phyloP scores from a whole-genome alignment of 1,140 invertebrate genomes.

The Maniola jurtina region DNA sequence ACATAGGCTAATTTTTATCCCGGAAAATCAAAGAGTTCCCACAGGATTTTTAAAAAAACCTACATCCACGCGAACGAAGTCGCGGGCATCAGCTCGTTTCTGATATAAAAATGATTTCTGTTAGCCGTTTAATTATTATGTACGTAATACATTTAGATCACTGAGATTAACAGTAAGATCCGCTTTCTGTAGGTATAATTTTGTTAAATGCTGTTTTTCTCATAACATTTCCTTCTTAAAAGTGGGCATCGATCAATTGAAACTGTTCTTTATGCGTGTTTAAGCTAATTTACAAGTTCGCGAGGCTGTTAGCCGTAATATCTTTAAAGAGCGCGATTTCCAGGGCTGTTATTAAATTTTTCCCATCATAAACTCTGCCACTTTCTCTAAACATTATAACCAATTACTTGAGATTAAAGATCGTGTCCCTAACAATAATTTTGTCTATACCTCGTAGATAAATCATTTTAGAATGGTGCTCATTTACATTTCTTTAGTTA shows the following conservation, averaged over 20 bases:
- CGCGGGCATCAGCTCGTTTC: no score
- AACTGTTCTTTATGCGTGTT: background rate
- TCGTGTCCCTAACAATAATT: conserved; percentile 3
- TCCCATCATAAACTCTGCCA: conserved; percentile 42
- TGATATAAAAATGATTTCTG: no score
- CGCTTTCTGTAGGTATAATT: no score
- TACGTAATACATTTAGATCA: no score
- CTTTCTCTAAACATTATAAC: conserved; percentile 51
- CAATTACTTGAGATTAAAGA: conserved; percentile 42
- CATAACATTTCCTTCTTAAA: background rate
- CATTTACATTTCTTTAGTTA: background rate
- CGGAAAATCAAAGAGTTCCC: no score
- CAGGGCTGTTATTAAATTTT: conserved; percentile 39
- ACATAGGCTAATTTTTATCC: no score
- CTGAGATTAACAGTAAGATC: no score
- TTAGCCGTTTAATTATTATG: no score
- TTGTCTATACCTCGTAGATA: background rate
- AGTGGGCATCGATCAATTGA: background rate
- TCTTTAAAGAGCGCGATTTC: conserved; percentile 4
- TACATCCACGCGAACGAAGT: no score
- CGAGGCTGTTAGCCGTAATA: background rate
- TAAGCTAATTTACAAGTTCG: conserved; percentile 27
- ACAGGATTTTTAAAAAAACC: no score
- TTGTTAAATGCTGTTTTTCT: background rate
- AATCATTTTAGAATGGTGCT: background rate